phyloP scores from a whole-genome alignment of 2,888 invertebrate species.

The Trachelus stipa region DNA sequence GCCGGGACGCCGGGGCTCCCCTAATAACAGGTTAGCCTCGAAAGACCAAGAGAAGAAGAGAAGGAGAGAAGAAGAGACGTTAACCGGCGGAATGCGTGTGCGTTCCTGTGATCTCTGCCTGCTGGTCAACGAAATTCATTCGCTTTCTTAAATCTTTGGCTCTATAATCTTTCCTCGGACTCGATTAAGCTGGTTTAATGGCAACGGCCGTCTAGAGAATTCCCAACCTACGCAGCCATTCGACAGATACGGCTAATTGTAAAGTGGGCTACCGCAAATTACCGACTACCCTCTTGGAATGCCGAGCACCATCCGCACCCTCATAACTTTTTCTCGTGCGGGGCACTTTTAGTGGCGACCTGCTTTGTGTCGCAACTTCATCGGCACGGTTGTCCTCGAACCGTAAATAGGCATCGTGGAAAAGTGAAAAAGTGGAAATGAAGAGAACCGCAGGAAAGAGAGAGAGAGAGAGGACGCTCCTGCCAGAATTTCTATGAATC shows the following conservation, averaged over 20 bases:
- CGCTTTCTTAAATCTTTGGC: conserved; percentile 43
- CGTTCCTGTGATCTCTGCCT: conserved; percentile 3
- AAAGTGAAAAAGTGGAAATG: not conserved
- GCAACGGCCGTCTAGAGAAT: conserved; percentile 41
- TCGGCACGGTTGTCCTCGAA: not conserved
- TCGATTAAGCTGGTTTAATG: conserved; percentile 57
- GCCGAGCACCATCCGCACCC: not conserved
- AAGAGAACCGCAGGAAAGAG: not conserved
- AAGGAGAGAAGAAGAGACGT: conserved; percentile 19
- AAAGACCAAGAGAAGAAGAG: conserved; percentile 11
- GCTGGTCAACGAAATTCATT: conserved; percentile 43
- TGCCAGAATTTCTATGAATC: not conserved
- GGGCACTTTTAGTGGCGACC: not conserved
- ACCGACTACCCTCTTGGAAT: conserved; percentile 4
- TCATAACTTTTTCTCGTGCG: not conserved
- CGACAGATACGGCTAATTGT: conserved; percentile 57
- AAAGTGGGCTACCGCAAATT: conserved; percentile 38
- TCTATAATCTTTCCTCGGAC: conserved; percentile 51
- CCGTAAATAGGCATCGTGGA: not conserved
- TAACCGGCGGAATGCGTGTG: not conserved
- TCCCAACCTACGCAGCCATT: conserved; percentile 13
- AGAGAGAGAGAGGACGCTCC: not conserved
- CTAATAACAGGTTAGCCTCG: conserved; percentile 59
- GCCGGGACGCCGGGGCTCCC: conserved; percentile 40
- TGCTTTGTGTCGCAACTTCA: not conserved